phyloP scores from a whole-genome alignment of 2,797 vertebrate genomes.

The Acanthurus lineatus region DNA sequence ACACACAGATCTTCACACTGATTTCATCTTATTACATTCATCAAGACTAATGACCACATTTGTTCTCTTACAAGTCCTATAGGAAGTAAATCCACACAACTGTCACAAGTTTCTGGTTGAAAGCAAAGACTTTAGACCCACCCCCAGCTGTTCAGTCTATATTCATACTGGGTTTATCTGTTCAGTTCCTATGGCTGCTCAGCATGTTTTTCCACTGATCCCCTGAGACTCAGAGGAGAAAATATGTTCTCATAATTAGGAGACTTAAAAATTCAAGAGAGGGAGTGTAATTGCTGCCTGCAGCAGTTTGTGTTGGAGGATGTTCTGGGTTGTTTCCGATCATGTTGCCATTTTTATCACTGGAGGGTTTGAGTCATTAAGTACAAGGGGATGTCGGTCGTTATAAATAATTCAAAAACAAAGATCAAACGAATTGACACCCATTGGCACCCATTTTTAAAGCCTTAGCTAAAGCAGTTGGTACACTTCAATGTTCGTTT shows the following conservation, averaged over 20 bases:
- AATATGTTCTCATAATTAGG: constrained; percentile 50
- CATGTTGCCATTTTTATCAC: constrained; percentile 19
- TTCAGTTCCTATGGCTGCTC: constrained; percentile 38
- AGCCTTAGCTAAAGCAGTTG: neutral
- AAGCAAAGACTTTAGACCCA: constrained; percentile 23
- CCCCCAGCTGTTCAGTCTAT: constrained; percentile 47
- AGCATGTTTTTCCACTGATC: constrained; percentile 44
- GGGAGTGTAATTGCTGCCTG: constrained; percentile 30
- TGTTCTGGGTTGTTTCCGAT: constrained; percentile 28
- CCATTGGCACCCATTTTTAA: neutral
- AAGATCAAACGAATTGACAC: neutral
- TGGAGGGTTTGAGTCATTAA: neutral
- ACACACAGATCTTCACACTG: constrained; percentile 18
- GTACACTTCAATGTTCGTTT: neutral
- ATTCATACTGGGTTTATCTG: constrained; percentile 23
- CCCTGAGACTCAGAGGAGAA: constrained; percentile 19
- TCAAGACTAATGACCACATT: constrained; percentile 45
- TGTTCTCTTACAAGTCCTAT: constrained; percentile 27
- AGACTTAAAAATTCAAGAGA: constrained; percentile 36
- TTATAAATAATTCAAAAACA: neutral
- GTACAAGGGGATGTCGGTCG: neutral
- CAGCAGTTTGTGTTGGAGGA: constrained; percentile 24
- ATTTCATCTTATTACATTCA: constrained; percentile 18
- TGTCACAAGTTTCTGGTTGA: constrained; percentile 46
- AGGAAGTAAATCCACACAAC: constrained; percentile 39